Evolutionary conservation across 2,797 vertebrate species (phyloP).

Genomic region (Trachurus trachurus): DNA sequence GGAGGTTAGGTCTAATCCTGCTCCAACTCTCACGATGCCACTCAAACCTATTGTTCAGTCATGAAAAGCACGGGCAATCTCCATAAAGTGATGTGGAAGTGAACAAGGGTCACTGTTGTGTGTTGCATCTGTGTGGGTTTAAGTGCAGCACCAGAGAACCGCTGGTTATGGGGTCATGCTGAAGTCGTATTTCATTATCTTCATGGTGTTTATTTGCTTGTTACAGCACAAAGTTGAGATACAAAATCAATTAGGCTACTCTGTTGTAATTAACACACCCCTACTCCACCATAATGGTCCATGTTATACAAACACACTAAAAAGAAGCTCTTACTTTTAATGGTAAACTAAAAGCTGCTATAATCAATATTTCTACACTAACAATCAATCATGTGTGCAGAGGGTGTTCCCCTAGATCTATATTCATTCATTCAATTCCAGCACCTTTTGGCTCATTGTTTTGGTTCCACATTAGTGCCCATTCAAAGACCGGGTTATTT

Average conservation of each 20-base stretch:
- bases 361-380: background rate
- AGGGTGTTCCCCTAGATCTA: background rate
- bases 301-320: background rate
- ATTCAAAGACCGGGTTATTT: background rate
- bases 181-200: slow-evolving; percentile 1
- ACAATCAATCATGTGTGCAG: background rate
- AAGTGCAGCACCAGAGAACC: background rate
- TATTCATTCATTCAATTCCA: background rate
- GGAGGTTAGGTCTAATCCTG: slow-evolving; percentile 71
- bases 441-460: background rate
- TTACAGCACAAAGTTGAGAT: slow-evolving; percentile 8
- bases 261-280: background rate
- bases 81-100: slow-evolving; percentile 53
- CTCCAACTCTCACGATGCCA: slow-evolving; percentile 66
- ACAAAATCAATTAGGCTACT: background rate
- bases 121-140: slow-evolving; percentile 16
- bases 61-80: slow-evolving; percentile 53
- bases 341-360: background rate
- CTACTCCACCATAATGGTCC: background rate
- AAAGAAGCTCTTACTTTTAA: background rate
- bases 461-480: background rate
- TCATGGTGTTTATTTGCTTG: background rate
- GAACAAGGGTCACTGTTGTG: slow-evolving; percentile 34
- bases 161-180: background rate
- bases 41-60: slow-evolving; percentile 68